Conservation (phyloP, 2,888 invertebrate species). For the Thera obeliscata region DNA sequence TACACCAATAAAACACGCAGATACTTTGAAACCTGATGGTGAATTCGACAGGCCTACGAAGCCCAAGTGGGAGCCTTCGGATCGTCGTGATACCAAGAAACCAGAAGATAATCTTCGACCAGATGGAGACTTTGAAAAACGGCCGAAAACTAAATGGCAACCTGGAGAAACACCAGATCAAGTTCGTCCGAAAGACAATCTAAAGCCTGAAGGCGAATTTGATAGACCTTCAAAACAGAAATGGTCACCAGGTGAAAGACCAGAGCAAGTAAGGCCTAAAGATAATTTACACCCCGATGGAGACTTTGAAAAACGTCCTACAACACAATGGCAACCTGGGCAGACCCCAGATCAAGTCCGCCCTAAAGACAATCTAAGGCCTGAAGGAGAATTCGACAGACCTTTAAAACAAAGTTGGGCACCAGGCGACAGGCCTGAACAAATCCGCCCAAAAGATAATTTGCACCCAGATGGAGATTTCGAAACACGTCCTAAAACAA, state of each 20-base stretch:
- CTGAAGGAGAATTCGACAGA: conserved; percentile 83
- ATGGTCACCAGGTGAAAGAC: conserved; percentile 70
- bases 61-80: conserved; percentile 61
- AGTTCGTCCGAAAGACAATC: conserved; percentile 83
- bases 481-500: conserved; percentile 66
- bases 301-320: conserved; percentile 68
- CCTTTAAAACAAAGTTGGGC: conserved; percentile 65
- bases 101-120: conserved; percentile 79
- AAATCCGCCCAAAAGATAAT: conserved; percentile 77
- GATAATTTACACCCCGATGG: conserved; percentile 82
- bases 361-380: conserved; percentile 83
- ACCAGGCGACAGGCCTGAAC: conserved; percentile 71
- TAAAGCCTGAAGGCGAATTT: conserved; percentile 84
- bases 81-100: conserved; percentile 70
- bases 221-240: conserved; percentile 65
- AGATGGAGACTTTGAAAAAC: conserved; percentile 73
- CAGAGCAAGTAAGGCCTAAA: conserved; percentile 67
- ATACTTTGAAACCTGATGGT: conserved; percentile 81
- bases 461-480: conserved; percentile 73
- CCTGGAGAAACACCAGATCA: conserved; percentile 67
- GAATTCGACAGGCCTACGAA: conserved; percentile 80
- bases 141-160: conserved; percentile 64
- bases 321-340: conserved; percentile 58
- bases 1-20: conserved; percentile 79
- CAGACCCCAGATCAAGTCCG: conserved; percentile 74